These are phyloP conservation scores for Agrochola lota DNA, from an alignment of 2,888 invertebrate species.

Conservation along the genomic window DNA sequence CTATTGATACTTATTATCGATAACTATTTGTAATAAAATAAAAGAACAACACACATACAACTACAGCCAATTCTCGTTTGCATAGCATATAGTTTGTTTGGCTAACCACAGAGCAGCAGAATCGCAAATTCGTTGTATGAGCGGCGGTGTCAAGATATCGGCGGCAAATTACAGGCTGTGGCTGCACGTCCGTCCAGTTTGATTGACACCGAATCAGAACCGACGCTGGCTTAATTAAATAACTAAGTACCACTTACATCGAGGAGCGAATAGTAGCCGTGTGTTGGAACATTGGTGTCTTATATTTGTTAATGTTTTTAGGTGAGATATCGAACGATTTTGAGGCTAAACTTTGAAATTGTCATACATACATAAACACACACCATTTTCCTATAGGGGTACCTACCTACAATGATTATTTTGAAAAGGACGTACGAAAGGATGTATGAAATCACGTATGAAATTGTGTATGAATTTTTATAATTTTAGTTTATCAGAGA, in stretches of 20 bases:
- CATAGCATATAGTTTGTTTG: slow-evolving; percentile 57
- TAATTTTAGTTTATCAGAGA: background rate
- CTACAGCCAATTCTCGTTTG: slow-evolving; percentile 23
- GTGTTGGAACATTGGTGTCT: background rate
- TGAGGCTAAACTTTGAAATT: background rate
- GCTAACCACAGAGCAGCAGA: slow-evolving; percentile 59
- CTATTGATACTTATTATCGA: slow-evolving; percentile 13
- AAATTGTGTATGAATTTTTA: too few relatives aligned
- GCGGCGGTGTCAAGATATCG: slow-evolving; percentile 61
- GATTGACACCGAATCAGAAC: slow-evolving; percentile 67
- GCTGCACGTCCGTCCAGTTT: slow-evolving; percentile 54
- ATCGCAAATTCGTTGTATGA: slow-evolving; percentile 59
- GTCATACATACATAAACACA: too few relatives aligned
- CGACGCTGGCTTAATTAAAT: slow-evolving; percentile 61
- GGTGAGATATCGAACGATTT: background rate
- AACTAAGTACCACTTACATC: slow-evolving; percentile 61
- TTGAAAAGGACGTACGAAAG: background rate
- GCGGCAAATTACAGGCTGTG: slow-evolving; percentile 70
- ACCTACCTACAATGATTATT: too few relatives aligned
- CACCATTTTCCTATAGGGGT: too few relatives aligned
- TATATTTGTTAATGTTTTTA: background rate
- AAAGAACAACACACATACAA: slow-evolving; percentile 12
- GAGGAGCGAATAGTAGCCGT: slow-evolving; percentile 10
- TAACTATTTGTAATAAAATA: slow-evolving; percentile 11
- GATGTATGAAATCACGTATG: too few relatives aligned